Base-by-base conservation (phyloP, 2,888 invertebrate species). In the Lycocerus yunnanus region DNA sequence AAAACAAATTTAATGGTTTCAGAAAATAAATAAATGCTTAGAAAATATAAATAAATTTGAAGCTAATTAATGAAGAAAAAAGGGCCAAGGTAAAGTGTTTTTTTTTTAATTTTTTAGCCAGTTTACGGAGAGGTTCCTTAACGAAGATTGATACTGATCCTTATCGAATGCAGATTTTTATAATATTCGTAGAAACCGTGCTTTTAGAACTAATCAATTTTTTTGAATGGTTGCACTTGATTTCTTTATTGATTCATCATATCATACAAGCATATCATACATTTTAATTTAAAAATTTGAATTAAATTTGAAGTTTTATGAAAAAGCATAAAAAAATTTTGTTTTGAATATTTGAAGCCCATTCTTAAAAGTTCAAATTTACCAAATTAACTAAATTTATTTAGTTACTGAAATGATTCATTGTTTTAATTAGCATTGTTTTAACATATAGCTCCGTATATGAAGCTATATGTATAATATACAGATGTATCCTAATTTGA, bases 1-100 rank as follows among this genome's bases (percentile, higher is more conserved):
- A 68, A 14, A 69, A 69, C 61, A 13, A 63, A 24, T 75, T 78
- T 78, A 78, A 79, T 72, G 78, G 77, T 79, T 75, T 78, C 77
- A 75, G 75, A 78, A 78, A 78, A 77, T 78, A 76, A 74, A 63
- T 72, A 74, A 72, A 79, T 78, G 77, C 76, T 79, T 79, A 76
- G 78, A 72, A 78, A 77, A 71, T 75, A 77, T 58, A 72, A 76
- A 79, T 78, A 78, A 79, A 43, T 43, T 8, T n/a, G 43, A n/a
- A 43, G 43, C 43, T 43, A 43, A 43, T 43, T 43, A 43, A 43
- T 43, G 43, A 43, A 43, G n/a, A 43, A n/a, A 43, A 43, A n/a
- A 43, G n/a, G 4, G 43, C 43, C n/a, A n/a, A 43, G 43, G 43
- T 43, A n/a, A 43, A 43, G 43, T 43, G 43, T n/a, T 43, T 43